A percentile compares a stretch with the other conserved stretches of the same genome.
phyloP scores from a whole-genome alignment of 2,797 vertebrate species.

The Myotis findleyi region DNA sequence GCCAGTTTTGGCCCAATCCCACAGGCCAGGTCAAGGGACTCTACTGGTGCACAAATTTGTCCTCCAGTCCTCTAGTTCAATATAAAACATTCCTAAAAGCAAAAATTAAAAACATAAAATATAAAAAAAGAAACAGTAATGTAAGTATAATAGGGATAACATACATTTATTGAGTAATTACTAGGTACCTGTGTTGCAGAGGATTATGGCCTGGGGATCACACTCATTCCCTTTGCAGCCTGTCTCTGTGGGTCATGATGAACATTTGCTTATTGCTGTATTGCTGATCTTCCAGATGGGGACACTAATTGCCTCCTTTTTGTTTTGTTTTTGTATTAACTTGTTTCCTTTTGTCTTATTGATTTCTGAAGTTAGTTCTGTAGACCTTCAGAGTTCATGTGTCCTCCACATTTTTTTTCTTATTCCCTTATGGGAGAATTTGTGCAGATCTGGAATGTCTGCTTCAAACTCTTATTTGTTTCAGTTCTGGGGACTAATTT shows the following conservation, averaged over 20 bases:
- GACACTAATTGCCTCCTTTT: not conserved
- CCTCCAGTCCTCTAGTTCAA: not conserved
- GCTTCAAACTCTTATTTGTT: not conserved
- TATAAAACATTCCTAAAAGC: slow-evolving; percentile 2
- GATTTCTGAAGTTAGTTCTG: not conserved
- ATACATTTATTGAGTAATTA: not conserved
- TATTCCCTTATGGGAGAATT: not conserved
- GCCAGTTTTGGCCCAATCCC: too few relatives aligned
- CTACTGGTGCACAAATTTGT: too few relatives aligned
- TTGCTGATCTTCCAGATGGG: not conserved
- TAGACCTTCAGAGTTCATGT: not conserved
- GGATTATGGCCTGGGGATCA: not conserved
- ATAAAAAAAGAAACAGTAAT: not conserved
- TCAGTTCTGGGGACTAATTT: not conserved
- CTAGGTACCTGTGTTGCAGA: not conserved
- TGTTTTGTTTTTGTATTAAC: not conserved
- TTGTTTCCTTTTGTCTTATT: not conserved
- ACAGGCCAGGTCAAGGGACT: too few relatives aligned
- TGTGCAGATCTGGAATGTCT: not conserved
- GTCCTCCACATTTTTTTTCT: not conserved
- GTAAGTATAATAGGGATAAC: not conserved
- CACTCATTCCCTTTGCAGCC: not conserved
- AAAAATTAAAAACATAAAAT: not conserved
- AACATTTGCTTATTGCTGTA: not conserved
- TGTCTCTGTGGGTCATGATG: not conserved